These are phyloP conservation scores for Azemiops feae DNA, from an alignment of 2,113 vertebrate species.

Conservation along the genomic window DNA sequence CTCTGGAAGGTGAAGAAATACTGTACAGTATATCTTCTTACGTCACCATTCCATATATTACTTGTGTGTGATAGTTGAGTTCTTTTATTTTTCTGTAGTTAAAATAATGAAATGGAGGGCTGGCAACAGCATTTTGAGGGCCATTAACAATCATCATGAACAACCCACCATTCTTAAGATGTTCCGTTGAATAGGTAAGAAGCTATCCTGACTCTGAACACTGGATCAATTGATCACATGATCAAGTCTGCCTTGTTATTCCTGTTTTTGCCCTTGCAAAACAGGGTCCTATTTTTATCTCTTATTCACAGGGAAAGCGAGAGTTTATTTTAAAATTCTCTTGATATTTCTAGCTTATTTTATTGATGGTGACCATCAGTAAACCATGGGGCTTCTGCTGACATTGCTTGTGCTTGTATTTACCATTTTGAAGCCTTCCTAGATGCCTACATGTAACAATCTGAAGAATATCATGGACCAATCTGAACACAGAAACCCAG, in stretches of 20 bases:
- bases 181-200: not conserved
- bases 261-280: not conserved
- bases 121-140: not conserved
- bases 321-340: not conserved
- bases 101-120: slow-evolving; percentile 20
- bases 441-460: not conserved
- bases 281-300: not conserved
- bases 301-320: not conserved
- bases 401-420: not conserved
- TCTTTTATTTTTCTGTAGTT: slow-evolving; percentile 14
- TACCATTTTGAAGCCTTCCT: not conserved
- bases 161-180: not conserved
- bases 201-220: not conserved
- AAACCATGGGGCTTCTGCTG: not conserved
- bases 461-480: not conserved
- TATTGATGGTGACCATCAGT: not conserved
- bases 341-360: not conserved
- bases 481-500: not conserved
- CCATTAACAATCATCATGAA: not conserved
- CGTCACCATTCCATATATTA: accelerated
- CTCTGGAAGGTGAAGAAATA: slow-evolving; percentile 6
- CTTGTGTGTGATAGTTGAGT: slow-evolving; percentile 18
- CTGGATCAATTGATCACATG: not conserved
- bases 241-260: not conserved
- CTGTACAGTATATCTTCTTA: not conserved